Evolutionary conservation across 2,113 vertebrate species (phyloP).

Genomic region (Erinaceus europaeus): DNA sequence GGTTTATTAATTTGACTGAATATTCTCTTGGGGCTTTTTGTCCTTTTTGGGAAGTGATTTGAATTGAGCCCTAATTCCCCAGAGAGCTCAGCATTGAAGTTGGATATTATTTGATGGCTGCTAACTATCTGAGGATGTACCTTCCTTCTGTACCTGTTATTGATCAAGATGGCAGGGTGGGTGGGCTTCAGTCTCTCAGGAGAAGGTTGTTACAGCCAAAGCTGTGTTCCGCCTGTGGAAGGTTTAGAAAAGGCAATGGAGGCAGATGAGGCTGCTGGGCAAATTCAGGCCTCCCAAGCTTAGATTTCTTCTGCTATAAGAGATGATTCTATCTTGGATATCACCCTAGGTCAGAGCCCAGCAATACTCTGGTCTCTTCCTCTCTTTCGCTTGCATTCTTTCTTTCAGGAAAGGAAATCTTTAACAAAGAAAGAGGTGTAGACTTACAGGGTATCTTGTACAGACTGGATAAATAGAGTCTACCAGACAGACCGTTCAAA

Average conservation of each 20-base stretch:
- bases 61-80: conserved; percentile 22
- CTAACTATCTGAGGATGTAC: background rate
- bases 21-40: conserved; percentile 48
- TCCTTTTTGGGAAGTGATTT: conserved; percentile 39
- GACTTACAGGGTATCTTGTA: background rate
- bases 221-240: background rate
- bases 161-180: conserved; percentile 11
- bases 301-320: background rate
- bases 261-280: background rate
- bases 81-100: background rate
- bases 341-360: too few relatives aligned
- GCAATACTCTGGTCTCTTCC: too few relatives aligned
- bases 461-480: background rate
- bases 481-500: background rate
- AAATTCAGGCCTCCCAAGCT: background rate
- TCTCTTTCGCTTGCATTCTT: too few relatives aligned
- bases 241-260: background rate
- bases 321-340: too few relatives aligned
- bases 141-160: background rate
- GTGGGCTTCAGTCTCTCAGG: too few relatives aligned
- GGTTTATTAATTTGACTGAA: conserved; percentile 58
- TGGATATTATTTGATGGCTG: background rate
- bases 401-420: too few relatives aligned
- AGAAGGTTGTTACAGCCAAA: too few relatives aligned
- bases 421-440: too few relatives aligned